Base-by-base conservation (phyloP, 2,797 vertebrate genomes). In the Coranthus polyacanthus region DNA sequence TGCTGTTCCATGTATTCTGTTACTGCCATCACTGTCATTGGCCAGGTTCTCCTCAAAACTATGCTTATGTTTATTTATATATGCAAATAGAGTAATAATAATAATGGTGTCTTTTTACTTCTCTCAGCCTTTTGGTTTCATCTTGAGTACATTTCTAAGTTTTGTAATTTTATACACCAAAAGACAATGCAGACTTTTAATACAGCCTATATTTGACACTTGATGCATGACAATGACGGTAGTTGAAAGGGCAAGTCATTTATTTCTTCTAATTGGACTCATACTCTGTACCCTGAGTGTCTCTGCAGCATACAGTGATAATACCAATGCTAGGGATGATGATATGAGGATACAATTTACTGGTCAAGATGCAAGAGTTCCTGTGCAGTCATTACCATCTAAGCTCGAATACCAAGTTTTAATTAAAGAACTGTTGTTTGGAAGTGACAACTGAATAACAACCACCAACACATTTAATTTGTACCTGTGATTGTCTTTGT, bases 191-290 rank as follows among this genome's bases (percentile, higher is more conserved):
- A 20, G 13, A 0, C 24, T 57, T n/a, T 11, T 36, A 17, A 34
- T 22, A 17, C 21, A 70, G 53, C n/a, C 52, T 55, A 6, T 16
- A 39, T 32, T 59, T 70, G 75, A 78, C 58, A 70, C 73, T 71
- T 68, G 67, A 78, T 72, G 68, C 62, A 79, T 81, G 68, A 32
- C 80, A 62, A 74, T 78, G 57, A 65, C 74, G 37, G 72, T 24
- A 61, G 71, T 68, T 69, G 26, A 86, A 88, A 89, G 76, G 78
- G 66, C 63, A 73, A 12, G 68, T 55, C 75, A 82, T 86, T 85
- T 70, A 61, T 45, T 75, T 72, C 29, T 32, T 36, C 67, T 78
- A 76, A 78, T 82, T 77, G 44, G 70, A 67, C 72, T 38, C 65
- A 50, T 61, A 46, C 59, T 54, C 68, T 65, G 67, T 43, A 57